Evolutionary conservation across 2,888 invertebrate species (phyloP), one percentile per base, ranked within the genome.

Genomic region (Sicus ferrugineus): DNA sequence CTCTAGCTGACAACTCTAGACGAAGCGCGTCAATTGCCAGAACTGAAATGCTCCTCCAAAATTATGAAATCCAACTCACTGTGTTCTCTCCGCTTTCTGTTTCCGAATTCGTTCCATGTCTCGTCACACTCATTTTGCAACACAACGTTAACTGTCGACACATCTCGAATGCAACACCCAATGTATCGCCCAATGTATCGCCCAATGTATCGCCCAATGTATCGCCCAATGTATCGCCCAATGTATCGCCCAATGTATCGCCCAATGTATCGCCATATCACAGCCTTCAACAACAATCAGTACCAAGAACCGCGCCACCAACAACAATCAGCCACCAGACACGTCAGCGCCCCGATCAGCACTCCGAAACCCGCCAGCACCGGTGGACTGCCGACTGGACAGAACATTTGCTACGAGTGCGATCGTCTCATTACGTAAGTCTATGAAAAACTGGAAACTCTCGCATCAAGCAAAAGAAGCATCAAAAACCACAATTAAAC

Each of bases 371-470:
- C 88, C 83, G 89, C 90, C 85, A 87, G 90, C 83, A 90, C 89
- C 78, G 90, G 89, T 79, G 92, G 91, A 82, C 88, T 94, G 79
- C 92, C 93, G 78, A 90, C 94, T 78, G 93, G 94, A 81, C 95
- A 95, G 88, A 96, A 95, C 88, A 93, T 96, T 87, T 98, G 98
- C 89, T 94, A 94, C 78, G 96, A 96, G 84, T 98, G 98, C 89
- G 97, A 97, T 86, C 92, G 97, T 83, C 92, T 97, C 83, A 97
- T 98, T 88, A 94, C 96, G 97, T 98, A 93, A 95, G 96, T 82
- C 30, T 26, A 66, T n/a, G 23, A 16, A 30, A 42, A 59, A 67
- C 26, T 26, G 34, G 26, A 65, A 65, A n/a, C n/a, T n/a, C n/a
- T n/a, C n/a, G n/a, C n/a, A n/a, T n/a, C n/a, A n/a, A 66, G 30